These are phyloP conservation scores for Ricordea florida DNA, from an alignment of 92 coral and sea anemone genomes.

Conservation along the genomic window DNA sequence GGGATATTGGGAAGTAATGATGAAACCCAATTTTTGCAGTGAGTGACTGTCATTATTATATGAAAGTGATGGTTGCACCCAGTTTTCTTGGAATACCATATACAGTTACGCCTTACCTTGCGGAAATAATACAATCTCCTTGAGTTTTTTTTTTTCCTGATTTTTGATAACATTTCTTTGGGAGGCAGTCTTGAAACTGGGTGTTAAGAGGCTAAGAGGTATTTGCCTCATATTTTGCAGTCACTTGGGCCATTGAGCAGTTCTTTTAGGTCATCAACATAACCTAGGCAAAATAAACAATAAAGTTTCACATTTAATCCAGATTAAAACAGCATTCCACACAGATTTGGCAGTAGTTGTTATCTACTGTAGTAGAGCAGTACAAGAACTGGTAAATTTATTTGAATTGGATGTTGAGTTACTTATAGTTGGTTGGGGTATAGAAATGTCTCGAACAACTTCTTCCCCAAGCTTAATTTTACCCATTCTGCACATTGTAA, in stretches of 20 bases:
- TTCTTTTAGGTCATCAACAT: too few species aligned
- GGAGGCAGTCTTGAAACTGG: slow-evolving; percentile 15
- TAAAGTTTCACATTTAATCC: too few species aligned
- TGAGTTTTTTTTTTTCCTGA: slow-evolving; percentile 1
- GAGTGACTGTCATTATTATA: background rate
- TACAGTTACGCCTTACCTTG: slow-evolving; percentile 17
- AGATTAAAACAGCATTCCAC: too few species aligned
- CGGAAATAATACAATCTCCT: slow-evolving; percentile 43
- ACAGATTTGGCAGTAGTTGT: too few species aligned
- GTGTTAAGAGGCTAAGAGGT: slow-evolving; percentile 12
- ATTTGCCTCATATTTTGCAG: background rate
- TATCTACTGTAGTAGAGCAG: too few species aligned
- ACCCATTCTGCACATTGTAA: too few species aligned
- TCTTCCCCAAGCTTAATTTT: slow-evolving; percentile 57
- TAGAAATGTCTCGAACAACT: slow-evolving; percentile 36
- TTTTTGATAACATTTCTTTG: slow-evolving; percentile 23
- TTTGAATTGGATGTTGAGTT: too few species aligned
- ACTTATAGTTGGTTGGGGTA: too few species aligned
- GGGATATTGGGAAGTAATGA: background rate
- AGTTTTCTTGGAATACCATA: background rate
- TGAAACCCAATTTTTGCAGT: too few species aligned
- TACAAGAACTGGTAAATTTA: too few species aligned
- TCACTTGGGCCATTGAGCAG: slow-evolving; percentile 9
- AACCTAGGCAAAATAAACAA: too few species aligned
- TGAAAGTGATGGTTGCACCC: background rate